phyloP scores from a whole-genome alignment of 1,140 invertebrate genomes.

The Drosophila jambulina region DNA sequence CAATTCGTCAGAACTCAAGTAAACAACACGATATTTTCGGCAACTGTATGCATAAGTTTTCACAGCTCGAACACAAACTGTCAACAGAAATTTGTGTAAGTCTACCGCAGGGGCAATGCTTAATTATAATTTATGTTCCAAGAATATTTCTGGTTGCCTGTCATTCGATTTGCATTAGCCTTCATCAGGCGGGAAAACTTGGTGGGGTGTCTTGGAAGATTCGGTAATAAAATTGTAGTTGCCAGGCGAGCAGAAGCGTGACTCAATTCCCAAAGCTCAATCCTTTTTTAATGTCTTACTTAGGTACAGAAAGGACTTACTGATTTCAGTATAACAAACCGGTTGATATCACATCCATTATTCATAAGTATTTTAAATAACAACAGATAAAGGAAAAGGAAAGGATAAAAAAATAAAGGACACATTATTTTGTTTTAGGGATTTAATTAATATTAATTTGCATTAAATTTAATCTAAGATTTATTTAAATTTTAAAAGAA shows the following conservation, averaged over 20 bases:
- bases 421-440: not conserved
- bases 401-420: too few relatives aligned
- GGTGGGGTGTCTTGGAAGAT: constrained; percentile 18
- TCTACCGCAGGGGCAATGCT: not conserved
- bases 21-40: constrained; percentile 17
- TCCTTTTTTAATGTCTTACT: constrained; percentile 1
- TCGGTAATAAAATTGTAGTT: constrained; percentile 56
- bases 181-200: not conserved
- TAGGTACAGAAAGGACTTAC: not conserved
- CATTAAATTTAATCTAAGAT: too few relatives aligned
- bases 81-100: constrained; percentile 58
- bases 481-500: not conserved
- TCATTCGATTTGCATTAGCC: too few relatives aligned
- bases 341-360: not conserved
- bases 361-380: not conserved
- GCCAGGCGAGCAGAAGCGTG: constrained; percentile 43
- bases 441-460: not conserved
- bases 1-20: constrained; percentile 15
- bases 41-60: constrained; percentile 36
- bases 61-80: constrained; percentile 41
- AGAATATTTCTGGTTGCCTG: constrained; percentile 19
- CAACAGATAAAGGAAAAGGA: too few relatives aligned
- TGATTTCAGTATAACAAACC: not conserved
- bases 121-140: constrained; percentile 58
- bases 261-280: constrained; percentile 23